Conservation (phyloP, 2,888 invertebrate species). For the Tachina fera region DNA sequence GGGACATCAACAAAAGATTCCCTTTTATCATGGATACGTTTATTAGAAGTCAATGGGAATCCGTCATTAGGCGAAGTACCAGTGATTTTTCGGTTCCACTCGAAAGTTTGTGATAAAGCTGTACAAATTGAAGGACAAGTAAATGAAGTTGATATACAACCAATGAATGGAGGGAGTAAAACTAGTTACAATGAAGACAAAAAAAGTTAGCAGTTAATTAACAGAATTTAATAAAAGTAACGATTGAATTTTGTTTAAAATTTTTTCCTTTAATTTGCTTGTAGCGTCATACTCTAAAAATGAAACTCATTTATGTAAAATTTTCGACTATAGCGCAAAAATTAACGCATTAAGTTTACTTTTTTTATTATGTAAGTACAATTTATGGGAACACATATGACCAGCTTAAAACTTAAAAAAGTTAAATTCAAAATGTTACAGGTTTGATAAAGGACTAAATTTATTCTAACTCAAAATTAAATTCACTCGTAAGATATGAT, state of each 20-base stretch:
- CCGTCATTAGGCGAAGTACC: conserved; percentile 89
- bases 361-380: conserved; percentile 54
- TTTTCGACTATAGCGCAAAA: neutral
- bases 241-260: conserved; percentile 15
- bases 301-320: neutral
- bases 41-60: conserved; percentile 90
- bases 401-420: neutral
- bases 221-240: conserved; percentile 31
- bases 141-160: conserved; percentile 17
- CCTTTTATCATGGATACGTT: conserved; percentile 94
- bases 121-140: conserved; percentile 75
- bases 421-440: conserved; percentile 7
- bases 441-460: neutral
- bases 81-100: conserved; percentile 92
- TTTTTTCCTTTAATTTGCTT: conserved; percentile 23
- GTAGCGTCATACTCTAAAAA: conserved; percentile 36
- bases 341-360: conserved; percentile 1
- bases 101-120: conserved; percentile 81
- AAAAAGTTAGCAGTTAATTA: conserved; percentile 63
- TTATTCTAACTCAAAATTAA: neutral
- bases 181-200: conserved; percentile 18
- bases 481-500: conserved; percentile 25
- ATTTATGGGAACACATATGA: neutral
- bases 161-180: conserved; percentile 5
- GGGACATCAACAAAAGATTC: conserved; percentile 96